Evolutionary conservation across 2,113 vertebrate genomes (phyloP), one percentile per base, ranked within the genome.

Genomic region (Pachyramphus minor): DNA sequence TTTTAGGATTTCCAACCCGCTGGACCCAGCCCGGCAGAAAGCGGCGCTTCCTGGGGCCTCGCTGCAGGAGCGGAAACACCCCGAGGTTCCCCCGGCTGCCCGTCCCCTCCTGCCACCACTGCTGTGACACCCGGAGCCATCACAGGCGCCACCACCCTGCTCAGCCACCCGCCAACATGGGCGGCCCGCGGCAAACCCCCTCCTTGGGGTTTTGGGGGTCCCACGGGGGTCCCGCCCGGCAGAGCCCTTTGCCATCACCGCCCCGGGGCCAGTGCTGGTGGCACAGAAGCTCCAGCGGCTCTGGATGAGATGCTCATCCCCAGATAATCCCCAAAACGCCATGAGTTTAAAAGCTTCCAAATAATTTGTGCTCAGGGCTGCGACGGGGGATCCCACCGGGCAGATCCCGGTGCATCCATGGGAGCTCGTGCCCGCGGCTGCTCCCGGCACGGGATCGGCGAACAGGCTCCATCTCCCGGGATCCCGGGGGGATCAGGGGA

Each of bases 271-370:
- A 37, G 4, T 1, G 37, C 37, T 27, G 60, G 60, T 24, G 58
- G 14, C n/a, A 59, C 22, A 35, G 22, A 59, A 59, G 2, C 39
- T 21, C 77, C 60, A 1, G 33, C 0, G 37, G 37, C 56, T 69
- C 73, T 8, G 0, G 33, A 28, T 22, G 75, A 2, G 0, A 2
- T 2, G 13, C 17, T 44, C 8, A 2, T 4, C 21, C 69, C n/a
- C 22, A 39, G 9, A 62, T 17, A 27, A 78, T 5, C 66, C 62
- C 14, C 1, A 1, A 8, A 74, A 56, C 7, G 1, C 53, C 73
- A 8, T 0, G 1, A 52, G 55, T 45, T 4, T 4, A 37, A 44
- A n/a, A n/a, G 17, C 68, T 84, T n/a, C 77, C 15, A 1, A 44
- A 47, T 3, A 22, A 45, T 50, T 44, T 0, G 16, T 0, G 3